Evolutionary conservation across 1,140 invertebrate genomes (phyloP).

Genomic region (Phymastichus coffea): DNA sequence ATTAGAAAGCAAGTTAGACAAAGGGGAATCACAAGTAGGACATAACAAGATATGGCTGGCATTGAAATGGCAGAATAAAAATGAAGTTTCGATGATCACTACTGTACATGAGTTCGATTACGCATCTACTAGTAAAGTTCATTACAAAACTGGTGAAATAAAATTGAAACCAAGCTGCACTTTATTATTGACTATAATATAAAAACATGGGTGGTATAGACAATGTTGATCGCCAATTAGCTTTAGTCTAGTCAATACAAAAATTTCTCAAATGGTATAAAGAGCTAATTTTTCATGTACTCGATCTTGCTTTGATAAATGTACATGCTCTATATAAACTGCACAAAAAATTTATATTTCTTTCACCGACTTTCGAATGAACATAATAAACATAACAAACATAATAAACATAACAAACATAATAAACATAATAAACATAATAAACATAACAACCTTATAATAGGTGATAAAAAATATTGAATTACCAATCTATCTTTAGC

Average conservation of each 20-base stretch:
- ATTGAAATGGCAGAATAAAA: no score
- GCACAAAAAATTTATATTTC: constrained; percentile 22
- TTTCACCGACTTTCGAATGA: constrained; percentile 14
- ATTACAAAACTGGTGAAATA: constrained; percentile 22
- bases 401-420: no score
- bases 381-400: no score
- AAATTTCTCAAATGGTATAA: no score
- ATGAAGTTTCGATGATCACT: constrained; percentile 27
- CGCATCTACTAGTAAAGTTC: constrained; percentile 20
- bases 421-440: no score
- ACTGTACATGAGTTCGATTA: constrained; percentile 26
- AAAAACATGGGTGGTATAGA: constrained; percentile 39
- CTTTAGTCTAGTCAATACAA: constrained; percentile 10
- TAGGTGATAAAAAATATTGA: no score
- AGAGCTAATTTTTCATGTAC: constrained; percentile 32
- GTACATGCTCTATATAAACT: no score
- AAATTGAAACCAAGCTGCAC: constrained; percentile 34
- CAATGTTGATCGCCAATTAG: constrained; percentile 25
- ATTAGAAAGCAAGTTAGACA: no score
- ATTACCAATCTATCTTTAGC: no score
- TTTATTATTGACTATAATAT: no score
- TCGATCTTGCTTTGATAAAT: constrained; percentile 20
- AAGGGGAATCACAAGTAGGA: no score
- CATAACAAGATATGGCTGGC: constrained; percentile 13
- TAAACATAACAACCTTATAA: neutral